Conservation (phyloP, 2,113 vertebrate species). For the Empidonax alnorum region DNA sequence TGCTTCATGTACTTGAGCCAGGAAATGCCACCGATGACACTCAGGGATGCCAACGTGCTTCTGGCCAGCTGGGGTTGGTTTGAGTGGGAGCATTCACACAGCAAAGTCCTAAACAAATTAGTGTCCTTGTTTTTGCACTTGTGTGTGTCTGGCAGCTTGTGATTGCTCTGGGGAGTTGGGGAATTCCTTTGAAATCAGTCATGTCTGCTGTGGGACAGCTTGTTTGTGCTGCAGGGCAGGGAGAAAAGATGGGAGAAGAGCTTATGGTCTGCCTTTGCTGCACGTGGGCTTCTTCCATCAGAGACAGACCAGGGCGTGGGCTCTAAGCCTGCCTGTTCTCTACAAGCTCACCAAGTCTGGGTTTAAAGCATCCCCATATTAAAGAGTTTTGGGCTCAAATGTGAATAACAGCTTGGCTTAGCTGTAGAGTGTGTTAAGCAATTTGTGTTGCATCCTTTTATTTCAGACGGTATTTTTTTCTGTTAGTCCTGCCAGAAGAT, state of each 20-base stretch:
- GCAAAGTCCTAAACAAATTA: background rate
- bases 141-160: background rate
- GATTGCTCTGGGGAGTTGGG: background rate
- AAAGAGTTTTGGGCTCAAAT: background rate
- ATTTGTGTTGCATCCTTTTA: background rate
- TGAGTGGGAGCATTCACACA: background rate
- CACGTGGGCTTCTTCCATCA: background rate
- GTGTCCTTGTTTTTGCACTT: background rate
- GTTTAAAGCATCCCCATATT: background rate
- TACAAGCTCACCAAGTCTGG: background rate
- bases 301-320: background rate
- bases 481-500: background rate
- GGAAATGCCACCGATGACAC: background rate
- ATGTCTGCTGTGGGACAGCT: background rate
- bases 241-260: background rate
- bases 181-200: conserved; percentile 33
- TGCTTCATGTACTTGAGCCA: background rate
- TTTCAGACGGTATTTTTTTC: background rate
- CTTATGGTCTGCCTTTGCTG: background rate
- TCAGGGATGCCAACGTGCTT: background rate
- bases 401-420: background rate
- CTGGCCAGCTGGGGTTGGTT: background rate
- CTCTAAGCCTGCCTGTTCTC: background rate
- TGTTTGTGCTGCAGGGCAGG: conserved; percentile 1
- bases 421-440: background rate